A percentile compares a stretch with the other conserved stretches of the same genome.
These are phyloP conservation scores for Pseudonaja textilis DNA, from an alignment of 2,113 vertebrate genomes.

Conservation along the genomic window DNA sequence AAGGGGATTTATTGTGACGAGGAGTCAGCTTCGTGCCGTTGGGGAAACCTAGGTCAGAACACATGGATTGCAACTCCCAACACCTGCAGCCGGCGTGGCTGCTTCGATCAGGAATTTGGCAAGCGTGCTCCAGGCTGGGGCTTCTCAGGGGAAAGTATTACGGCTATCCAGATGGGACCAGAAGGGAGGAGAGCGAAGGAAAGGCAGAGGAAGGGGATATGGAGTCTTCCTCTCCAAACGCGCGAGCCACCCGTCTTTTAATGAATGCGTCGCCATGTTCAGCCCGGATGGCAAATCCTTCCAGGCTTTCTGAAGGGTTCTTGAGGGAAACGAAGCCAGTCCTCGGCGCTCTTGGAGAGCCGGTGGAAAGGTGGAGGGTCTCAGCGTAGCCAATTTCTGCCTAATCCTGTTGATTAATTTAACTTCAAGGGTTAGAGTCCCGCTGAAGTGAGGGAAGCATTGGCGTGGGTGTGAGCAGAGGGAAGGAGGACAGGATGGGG, in stretches of 20 bases:
- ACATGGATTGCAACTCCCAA: background rate
- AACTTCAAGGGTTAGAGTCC: conserved; percentile 49
- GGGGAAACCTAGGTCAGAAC: too few relatives aligned
- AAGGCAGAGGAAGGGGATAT: background rate
- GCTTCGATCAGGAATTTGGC: background rate
- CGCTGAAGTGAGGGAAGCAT: background rate
- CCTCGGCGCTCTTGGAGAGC: conserved; percentile 33
- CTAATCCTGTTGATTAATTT: conserved; percentile 64
- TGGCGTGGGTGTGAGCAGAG: background rate
- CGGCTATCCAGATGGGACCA: conserved; percentile 37
- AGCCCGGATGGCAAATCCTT: conserved; percentile 9
- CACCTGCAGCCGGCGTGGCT: background rate
- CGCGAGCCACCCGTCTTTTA: conserved; percentile 45
- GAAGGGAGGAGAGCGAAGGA: background rate
- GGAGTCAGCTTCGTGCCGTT: too few relatives aligned
- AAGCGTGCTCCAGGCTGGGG: background rate
- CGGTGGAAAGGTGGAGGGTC: conserved; percentile 41
- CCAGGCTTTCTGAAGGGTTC: conserved; percentile 32
- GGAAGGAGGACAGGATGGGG: background rate
- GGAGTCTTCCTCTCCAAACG: background rate
- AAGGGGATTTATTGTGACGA: too few relatives aligned
- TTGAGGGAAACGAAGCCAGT: conserved; percentile 36
- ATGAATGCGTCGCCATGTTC: conserved; percentile 82
- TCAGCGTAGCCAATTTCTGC: conserved; percentile 37
- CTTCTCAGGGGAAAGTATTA: background rate